Conservation (phyloP, 2,113 vertebrate species). For the Neogale vison region DNA sequence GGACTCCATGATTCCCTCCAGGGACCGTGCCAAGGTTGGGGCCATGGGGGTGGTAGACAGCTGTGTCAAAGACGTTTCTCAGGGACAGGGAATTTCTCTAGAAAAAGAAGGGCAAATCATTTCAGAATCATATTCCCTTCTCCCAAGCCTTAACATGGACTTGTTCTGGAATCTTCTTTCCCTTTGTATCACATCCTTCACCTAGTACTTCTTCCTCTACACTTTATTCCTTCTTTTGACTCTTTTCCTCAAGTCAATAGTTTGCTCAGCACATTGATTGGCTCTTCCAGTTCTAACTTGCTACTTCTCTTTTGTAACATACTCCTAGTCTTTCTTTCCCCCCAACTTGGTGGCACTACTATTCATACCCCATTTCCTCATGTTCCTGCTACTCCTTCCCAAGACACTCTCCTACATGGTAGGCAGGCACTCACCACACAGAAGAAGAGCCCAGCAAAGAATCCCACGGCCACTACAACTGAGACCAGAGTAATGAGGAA, state of each 20-base stretch:
- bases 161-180: neutral
- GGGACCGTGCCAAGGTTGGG: rapidly evolving
- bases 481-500: constrained; percentile 53
- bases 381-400: neutral
- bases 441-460: constrained; percentile 47
- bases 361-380: neutral
- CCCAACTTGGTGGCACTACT: neutral
- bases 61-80: neutral
- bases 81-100: constrained; percentile 39
- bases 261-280: neutral
- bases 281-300: neutral
- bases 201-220: neutral
- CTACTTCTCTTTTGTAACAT: neutral
- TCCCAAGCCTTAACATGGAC: neutral
- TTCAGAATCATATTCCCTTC: neutral
- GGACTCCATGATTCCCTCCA: neutral
- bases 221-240: neutral
- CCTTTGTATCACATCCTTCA: neutral
- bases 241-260: neutral
- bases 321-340: neutral
- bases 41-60: neutral
- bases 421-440: constrained; percentile 50
- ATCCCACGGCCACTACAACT: neutral
- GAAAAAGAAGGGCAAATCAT: constrained; percentile 22
- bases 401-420: neutral